A percentile compares a stretch with the other conserved stretches of the same genome.
These are phyloP conservation scores for Hapalemur alaotrensis DNA, from an alignment of 2,797 vertebrate species.

Conservation along the genomic window DNA sequence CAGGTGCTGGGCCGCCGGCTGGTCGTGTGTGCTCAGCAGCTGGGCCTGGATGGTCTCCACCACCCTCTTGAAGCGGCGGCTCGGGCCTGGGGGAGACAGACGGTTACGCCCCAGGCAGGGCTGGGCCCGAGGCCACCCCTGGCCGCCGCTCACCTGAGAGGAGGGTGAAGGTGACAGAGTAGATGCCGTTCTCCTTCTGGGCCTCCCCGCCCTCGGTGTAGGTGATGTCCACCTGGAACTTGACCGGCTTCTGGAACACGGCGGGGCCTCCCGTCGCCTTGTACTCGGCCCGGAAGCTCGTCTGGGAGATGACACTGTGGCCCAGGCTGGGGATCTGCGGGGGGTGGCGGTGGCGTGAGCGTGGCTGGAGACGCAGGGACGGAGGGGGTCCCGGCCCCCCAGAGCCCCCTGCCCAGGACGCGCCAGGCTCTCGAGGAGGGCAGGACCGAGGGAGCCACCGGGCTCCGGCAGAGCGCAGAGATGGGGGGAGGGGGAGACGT, in stretches of 20 bases:
- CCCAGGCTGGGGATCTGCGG: slow-evolving; percentile 97
- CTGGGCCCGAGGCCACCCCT: accelerated
- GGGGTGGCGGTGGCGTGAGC: background rate
- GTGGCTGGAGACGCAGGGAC: accelerated
- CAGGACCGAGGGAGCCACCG: background rate
- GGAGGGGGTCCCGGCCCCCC: background rate
- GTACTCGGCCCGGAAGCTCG: slow-evolving; percentile 98
- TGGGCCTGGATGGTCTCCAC: slow-evolving; percentile 99
- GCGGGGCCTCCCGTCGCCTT: slow-evolving; percentile 97
- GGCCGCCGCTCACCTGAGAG: slow-evolving; percentile 90
- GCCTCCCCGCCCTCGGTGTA: slow-evolving; percentile 96
- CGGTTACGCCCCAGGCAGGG: background rate
- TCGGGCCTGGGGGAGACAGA: slow-evolving; percentile 90
- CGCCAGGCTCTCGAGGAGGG: background rate
- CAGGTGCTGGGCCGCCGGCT: slow-evolving; percentile 96
- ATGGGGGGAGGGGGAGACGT: background rate
- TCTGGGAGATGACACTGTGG: slow-evolving; percentile 99
- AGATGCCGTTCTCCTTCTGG: slow-evolving; percentile 97
- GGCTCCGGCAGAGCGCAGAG: background rate
- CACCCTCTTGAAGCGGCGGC: slow-evolving; percentile 98
- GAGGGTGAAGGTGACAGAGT: slow-evolving; percentile 98
- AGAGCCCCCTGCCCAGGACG: background rate
- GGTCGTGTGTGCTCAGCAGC: slow-evolving; percentile 98
- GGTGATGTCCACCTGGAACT: slow-evolving; percentile 99
- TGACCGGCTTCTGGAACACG: slow-evolving; percentile 99